phyloP scores from a whole-genome alignment of 2,797 vertebrate species.

The Lithobates sylvaticus region DNA sequence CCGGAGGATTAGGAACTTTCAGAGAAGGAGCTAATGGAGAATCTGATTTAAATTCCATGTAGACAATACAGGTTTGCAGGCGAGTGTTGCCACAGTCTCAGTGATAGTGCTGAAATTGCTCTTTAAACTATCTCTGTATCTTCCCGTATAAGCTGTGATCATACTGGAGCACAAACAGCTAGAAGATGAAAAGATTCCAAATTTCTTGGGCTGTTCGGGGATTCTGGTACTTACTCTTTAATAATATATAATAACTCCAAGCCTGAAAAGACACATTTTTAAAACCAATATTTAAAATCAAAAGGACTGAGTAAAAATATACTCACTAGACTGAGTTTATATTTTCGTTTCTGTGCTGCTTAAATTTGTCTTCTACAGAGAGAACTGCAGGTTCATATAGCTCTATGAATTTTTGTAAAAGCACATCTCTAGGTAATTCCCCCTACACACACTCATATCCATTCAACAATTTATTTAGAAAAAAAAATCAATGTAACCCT shows the following conservation, averaged over 20 bases:
- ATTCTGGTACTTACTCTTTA: constrained; percentile 12
- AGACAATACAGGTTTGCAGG: no score
- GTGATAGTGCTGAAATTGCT: not conserved
- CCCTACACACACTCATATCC: no score
- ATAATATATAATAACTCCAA: constrained; percentile 25
- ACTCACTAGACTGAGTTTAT: not conserved
- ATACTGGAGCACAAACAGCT: not conserved
- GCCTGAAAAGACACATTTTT: constrained; percentile 21
- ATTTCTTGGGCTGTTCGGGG: constrained; percentile 7
- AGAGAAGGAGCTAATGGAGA: no score
- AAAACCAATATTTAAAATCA: constrained; percentile 43
- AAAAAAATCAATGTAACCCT: no score
- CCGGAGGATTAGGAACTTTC: no score
- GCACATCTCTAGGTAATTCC: no score
- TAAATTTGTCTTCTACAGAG: no score
- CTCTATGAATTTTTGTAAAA: no score
- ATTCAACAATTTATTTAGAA: no score
- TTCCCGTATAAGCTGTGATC: constrained; percentile 11
- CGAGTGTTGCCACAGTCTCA: no score
- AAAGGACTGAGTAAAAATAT: not conserved
- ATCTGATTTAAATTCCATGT: no score
- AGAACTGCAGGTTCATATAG: no score
- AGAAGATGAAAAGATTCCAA: constrained; percentile 39
- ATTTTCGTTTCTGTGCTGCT: not conserved
- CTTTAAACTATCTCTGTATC: not conserved